These are phyloP conservation scores for Didymodactylos carnosus DNA, from an alignment of 2,888 invertebrate genomes.

Conservation along the genomic window DNA sequence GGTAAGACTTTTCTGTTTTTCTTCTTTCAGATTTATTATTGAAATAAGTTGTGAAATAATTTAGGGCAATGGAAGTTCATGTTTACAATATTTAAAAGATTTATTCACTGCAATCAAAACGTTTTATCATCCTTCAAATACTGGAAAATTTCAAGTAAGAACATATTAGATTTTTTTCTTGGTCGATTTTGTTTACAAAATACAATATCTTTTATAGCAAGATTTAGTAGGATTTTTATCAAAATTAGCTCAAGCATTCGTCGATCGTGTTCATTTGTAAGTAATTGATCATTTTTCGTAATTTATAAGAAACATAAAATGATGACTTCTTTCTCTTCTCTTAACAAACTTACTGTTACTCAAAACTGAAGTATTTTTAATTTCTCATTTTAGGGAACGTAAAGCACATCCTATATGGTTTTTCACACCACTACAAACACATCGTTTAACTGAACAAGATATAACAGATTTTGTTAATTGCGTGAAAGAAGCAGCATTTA, in stretches of 20 bases:
- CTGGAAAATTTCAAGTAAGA: slow-evolving; percentile 47
- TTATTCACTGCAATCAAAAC: slow-evolving; percentile 63
- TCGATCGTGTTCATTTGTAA: background rate
- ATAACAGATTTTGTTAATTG: slow-evolving; percentile 56
- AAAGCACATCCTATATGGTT: slow-evolving; percentile 42
- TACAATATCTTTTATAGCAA: background rate
- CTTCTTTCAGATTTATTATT: background rate
- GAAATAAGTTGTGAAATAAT: slow-evolving; percentile 41
- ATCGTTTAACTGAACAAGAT: slow-evolving; percentile 55
- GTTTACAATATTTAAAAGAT: slow-evolving; percentile 52
- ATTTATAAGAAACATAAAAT: no score
- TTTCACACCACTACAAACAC: slow-evolving; percentile 42
- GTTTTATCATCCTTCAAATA: slow-evolving; percentile 70
- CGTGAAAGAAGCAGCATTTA: slow-evolving; percentile 52
- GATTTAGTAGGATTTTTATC: background rate
- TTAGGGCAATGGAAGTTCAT: slow-evolving; percentile 48
- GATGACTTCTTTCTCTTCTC: background rate
- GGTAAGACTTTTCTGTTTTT: slow-evolving; percentile 30
- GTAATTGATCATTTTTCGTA: background rate
- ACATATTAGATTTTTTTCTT: slow-evolving; percentile 27
- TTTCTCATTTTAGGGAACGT: slow-evolving; percentile 22
- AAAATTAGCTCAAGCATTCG: background rate
- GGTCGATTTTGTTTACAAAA: background rate
- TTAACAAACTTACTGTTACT: no score
- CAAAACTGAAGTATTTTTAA: background rate